Conservation (phyloP, 2,797 vertebrate genomes). For the Sebastes alutus region DNA sequence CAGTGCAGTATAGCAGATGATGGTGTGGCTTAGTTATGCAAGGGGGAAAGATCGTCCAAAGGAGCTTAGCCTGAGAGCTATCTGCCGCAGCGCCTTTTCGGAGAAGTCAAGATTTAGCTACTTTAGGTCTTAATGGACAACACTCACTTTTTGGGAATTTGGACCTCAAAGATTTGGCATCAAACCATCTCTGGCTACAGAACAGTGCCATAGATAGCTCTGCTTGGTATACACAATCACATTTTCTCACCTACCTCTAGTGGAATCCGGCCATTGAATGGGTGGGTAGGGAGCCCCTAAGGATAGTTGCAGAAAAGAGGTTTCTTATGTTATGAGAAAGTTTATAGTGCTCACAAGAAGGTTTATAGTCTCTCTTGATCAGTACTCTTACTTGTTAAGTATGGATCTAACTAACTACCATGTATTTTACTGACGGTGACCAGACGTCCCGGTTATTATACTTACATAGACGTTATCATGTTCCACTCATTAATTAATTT, state of each 20-base stretch:
- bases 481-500: no score
- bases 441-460: no score
- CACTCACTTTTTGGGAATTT: background rate
- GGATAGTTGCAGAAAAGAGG: background rate
- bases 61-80: constrained; percentile 36
- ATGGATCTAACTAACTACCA: background rate
- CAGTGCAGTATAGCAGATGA: constrained; percentile 6
- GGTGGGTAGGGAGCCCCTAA: background rate
- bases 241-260: background rate
- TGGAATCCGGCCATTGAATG: background rate
- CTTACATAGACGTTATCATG: no score
- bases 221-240: background rate
- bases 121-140: constrained; percentile 3
- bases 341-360: background rate
- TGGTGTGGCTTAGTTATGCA: constrained; percentile 48
- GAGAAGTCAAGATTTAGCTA: constrained; percentile 24
- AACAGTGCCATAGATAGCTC: background rate
- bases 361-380: background rate
- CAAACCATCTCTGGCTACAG: background rate
- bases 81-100: background rate
- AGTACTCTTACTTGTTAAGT: background rate
- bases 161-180: background rate
- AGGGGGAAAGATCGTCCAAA: constrained; percentile 43
- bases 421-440: background rate
- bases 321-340: background rate